These are phyloP conservation scores for Atrina japonica DNA, from an alignment of 2,888 invertebrate genomes.

Conservation along the genomic window DNA sequence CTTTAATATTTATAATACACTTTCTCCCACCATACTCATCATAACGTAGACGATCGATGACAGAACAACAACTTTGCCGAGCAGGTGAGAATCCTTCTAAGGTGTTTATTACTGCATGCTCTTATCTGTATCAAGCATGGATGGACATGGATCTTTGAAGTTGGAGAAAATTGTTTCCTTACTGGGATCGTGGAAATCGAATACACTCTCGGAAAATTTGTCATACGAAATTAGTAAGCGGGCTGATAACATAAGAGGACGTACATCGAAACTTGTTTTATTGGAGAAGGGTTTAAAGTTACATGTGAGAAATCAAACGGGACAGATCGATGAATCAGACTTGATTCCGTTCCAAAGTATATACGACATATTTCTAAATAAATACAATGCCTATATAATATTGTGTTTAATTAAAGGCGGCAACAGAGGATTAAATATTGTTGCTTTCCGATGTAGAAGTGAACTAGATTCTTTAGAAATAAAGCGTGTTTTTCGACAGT, in stretches of 20 bases:
- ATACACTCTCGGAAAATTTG: not conserved
- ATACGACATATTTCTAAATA: conserved; percentile 7
- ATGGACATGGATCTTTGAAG: too few species aligned
- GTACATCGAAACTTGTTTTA: not conserved
- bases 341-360: conserved; percentile 21
- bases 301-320: not conserved
- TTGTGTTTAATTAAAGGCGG: conserved; percentile 15
- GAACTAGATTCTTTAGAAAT: conserved; percentile 15
- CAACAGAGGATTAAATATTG: conserved; percentile 2
- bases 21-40: too few species aligned
- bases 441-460: conserved; percentile 3
- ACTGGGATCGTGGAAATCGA: conserved; percentile 17
- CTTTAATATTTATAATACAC: too few species aligned
- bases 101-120: too few species aligned
- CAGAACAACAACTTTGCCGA: too few species aligned
- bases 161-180: conserved; percentile 17
- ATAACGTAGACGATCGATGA: too few species aligned
- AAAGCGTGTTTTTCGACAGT: conserved; percentile 2
- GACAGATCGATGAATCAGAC: not conserved
- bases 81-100: too few species aligned
- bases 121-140: conserved; percentile 2
- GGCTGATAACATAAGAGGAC: not conserved
- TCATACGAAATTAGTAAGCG: conserved; percentile 12
- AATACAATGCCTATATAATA: conserved; percentile 3
- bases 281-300: conserved; percentile 6